Evolutionary conservation across 2,113 vertebrate species (phyloP), one percentile per base, ranked within the genome.

Genomic region (Notiomystis cincta): DNA sequence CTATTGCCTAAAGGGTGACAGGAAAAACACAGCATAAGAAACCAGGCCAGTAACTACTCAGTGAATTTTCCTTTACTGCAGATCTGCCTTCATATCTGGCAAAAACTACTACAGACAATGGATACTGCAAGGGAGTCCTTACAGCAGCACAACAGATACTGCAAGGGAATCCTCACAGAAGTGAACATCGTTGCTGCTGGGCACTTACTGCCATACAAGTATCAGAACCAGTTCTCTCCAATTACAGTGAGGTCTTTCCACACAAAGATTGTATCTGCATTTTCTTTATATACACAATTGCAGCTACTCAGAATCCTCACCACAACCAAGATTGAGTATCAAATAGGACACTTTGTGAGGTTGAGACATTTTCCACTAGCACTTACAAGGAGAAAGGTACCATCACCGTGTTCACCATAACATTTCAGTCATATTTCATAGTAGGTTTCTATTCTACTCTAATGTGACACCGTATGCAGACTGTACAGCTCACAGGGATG

Each of bases 401-500:
- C 33, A 40, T 11, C 37, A 12, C 3, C 6, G 24, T 0, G 7
- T 60, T 76, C 53, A 60, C 20, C 25, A 30, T 37, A 50, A 50
- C 38, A 67, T 33, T 42, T 47, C 50, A 72, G n/a, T 30, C 3
- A 2, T 15, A 30, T 24, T 62, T 66, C 0, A 0, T 37, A 48
- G 57, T 0, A 16, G 0, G 2, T 21, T 9, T 40, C 22, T 37
- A 37, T 48, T 79, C 87, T 87, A 47, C 72, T 78, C 53, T 56
- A 53, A 51, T 17, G 38, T 0, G 9, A 53, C 50, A 64, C 13
- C 3, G 0, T 7, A 21, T 30, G 40, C 2, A 81, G 62, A 53
- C 15, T 13, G 3, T 15, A 37, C 58, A 77, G 54, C 24, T 85
- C 0, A 0, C 5, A 17, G 35, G 9, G 16, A 47, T 3, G 13